Evolutionary conservation across 64 coral and sea anemone species (phyloP).

Genomic region (Montipora efflorescens): DNA sequence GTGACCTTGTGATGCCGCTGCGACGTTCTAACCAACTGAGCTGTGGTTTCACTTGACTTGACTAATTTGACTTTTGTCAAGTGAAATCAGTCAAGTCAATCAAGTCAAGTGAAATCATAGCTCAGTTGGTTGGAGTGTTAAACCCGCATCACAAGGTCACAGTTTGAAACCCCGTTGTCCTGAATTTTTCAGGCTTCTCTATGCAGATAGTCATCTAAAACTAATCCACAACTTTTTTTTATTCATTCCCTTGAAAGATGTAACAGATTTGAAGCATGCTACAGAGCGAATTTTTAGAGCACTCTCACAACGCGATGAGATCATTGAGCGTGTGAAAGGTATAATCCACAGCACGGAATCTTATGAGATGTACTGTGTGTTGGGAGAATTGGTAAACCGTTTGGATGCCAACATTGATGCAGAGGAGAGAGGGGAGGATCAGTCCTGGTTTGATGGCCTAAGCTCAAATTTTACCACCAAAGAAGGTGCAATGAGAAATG

Average conservation of each 20-base stretch:
- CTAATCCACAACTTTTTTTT: background rate
- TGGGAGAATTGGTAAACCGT: constrained; percentile 81
- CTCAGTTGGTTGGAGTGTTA: too few relatives aligned
- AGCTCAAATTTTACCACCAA: constrained; percentile 74
- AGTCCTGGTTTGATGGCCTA: constrained; percentile 93
- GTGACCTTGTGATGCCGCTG: too few relatives aligned
- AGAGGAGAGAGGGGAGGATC: constrained; percentile 83
- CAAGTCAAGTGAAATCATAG: too few relatives aligned
- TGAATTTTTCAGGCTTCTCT: too few relatives aligned
- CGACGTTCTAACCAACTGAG: too few relatives aligned
- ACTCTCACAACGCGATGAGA: constrained; percentile 77
- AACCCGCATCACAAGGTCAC: too few relatives aligned
- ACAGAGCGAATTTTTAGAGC: constrained; percentile 80
- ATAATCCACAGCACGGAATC: constrained; percentile 65
- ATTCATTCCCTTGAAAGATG: constrained; percentile 45
- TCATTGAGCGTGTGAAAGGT: constrained; percentile 78
- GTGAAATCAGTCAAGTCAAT: too few relatives aligned
- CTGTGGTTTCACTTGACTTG: too few relatives aligned
- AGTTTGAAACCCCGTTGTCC: too few relatives aligned
- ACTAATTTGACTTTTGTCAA: too few relatives aligned
- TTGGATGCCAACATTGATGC: constrained; percentile 88
- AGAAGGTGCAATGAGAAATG: constrained; percentile 64
- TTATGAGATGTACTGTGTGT: constrained; percentile 79
- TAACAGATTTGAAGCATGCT: constrained; percentile 83
- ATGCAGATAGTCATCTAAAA: background rate